Evolutionary conservation across 2,888 invertebrate genomes (phyloP).

Genomic region (Lamproptera curius): DNA sequence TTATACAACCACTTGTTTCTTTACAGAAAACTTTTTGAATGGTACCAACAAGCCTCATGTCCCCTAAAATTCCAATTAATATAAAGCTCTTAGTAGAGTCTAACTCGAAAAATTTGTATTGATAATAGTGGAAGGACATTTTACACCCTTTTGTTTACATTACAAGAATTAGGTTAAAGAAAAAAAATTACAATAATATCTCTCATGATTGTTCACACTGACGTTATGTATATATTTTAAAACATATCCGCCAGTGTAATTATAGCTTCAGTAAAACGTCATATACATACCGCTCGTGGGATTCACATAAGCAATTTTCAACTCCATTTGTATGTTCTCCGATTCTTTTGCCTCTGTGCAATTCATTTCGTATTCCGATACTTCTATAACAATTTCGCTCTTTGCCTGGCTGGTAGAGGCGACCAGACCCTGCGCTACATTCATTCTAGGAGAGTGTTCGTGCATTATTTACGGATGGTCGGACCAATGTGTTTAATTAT

Average conservation of each 20-base stretch:
- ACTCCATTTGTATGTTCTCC: conserved; percentile 75
- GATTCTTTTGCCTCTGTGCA: conserved; percentile 68
- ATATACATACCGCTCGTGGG: conserved; percentile 77
- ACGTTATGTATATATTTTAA: conserved; percentile 1
- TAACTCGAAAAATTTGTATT: conserved; percentile 35
- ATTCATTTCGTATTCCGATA: conserved; percentile 65
- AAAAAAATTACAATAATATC: conserved; percentile 12
- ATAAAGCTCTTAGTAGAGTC: conserved; percentile 48
- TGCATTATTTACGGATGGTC: conserved; percentile 78
- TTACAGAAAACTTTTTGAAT: conserved; percentile 43
- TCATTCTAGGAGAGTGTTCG: conserved; percentile 83
- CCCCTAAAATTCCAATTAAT: conserved; percentile 33
- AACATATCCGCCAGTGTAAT: conserved; percentile 7
- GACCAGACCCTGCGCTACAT: conserved; percentile 82
- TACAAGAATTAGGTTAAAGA: conserved; percentile 10
- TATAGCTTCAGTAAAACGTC: conserved; percentile 14
- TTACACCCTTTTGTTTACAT: background rate
- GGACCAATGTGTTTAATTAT: conserved; percentile 54
- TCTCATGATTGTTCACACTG: conserved; percentile 9
- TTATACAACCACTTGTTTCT: conserved; percentile 65
- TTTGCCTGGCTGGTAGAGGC: conserved; percentile 79
- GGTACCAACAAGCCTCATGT: conserved; percentile 57
- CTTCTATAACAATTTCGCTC: conserved; percentile 62
- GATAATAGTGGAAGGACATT: conserved; percentile 19
- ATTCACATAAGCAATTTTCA: conserved; percentile 81